Base-by-base conservation (phyloP, 1,140 invertebrate genomes). In the Colletes latitarsis region DNA sequence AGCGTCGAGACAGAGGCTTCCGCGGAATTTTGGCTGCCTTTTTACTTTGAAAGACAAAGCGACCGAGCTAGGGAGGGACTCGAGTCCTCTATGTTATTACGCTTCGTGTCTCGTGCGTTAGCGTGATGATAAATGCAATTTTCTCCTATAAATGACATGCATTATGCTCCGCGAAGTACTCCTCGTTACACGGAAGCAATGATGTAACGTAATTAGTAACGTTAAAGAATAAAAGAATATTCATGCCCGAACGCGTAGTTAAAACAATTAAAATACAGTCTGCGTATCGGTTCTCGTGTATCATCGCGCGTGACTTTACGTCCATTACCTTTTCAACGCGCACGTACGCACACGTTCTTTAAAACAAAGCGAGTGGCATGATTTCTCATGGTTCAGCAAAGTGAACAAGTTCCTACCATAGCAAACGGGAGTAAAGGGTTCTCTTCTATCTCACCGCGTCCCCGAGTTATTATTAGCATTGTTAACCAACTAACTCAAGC, bases 401-500 rank as follows among this genome's bases (percentile, higher is more conserved):
- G 9, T 60, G 78, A 66, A 62, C 63, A 43, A 66, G 46, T 6
- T 43, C 12, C 14, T 43, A 49, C 19, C 30, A 21, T 12, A 52
- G 46, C 30, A 62, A 74, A 64, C 79, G 85, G 81, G 70, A 86
- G 86, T 77, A 84, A 88, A 88, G 83, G 86, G 84, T 87, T 83
- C 84, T 68, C 84, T 67, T 78, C 62, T 75, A 17, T 55, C 52
- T 85, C 82, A 58, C 49, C 76, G 63, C 79, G 72, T 82, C 89
- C 85, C 85, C 86, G 82, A 74, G 90, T 91, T 92, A 92, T 92
- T 91, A 92, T 92, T 92, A 92, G 92, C 91, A 92, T 92, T 92
- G 91, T 92, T 92, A 92, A 92, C 91, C 90, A 90, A 92, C 88
- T 91, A 90, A 92, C 89, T 90, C 75, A 81, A 86, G 82, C 85